These are phyloP conservation scores for Callipepla squamata DNA, from an alignment of 2,113 vertebrate genomes.

Conservation along the genomic window DNA sequence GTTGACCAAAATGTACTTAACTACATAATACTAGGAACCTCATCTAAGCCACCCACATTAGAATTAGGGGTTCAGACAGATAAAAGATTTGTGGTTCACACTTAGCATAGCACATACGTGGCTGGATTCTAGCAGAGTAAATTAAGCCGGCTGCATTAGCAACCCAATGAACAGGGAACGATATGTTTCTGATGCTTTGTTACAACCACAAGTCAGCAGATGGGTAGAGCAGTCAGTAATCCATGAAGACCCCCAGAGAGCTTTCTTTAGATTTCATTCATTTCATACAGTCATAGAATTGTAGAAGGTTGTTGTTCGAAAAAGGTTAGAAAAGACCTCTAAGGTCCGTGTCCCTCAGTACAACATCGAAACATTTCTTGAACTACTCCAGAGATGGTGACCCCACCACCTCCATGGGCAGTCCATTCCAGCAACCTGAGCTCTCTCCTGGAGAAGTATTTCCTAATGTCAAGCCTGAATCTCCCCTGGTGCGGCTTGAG, in stretches of 20 bases:
- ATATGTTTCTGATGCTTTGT: constrained; percentile 21
- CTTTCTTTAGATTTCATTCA: background rate
- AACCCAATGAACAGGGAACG: background rate
- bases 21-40: background rate
- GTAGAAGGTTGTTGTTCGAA: too few relatives aligned
- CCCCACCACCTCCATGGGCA: too few relatives aligned
- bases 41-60: background rate
- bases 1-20: background rate
- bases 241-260: background rate
- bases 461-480: too few relatives aligned
- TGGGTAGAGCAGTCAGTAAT: constrained; percentile 17
- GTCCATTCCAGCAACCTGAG: too few relatives aligned
- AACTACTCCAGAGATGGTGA: too few relatives aligned
- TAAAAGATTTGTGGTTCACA: fast-evolving
- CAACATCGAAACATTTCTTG: too few relatives aligned
- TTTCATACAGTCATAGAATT: too few relatives aligned
- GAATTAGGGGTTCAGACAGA: background rate
- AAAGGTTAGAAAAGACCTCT: too few relatives aligned
- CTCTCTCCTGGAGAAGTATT: too few relatives aligned
- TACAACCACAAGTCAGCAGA: constrained; percentile 49
- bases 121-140: background rate
- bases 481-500: too few relatives aligned
- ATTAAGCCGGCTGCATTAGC: background rate
- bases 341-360: too few relatives aligned
- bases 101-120: fast-evolving